phyloP scores from a whole-genome alignment of 1,140 invertebrate genomes.

The Zaprionus gabonicus region DNA sequence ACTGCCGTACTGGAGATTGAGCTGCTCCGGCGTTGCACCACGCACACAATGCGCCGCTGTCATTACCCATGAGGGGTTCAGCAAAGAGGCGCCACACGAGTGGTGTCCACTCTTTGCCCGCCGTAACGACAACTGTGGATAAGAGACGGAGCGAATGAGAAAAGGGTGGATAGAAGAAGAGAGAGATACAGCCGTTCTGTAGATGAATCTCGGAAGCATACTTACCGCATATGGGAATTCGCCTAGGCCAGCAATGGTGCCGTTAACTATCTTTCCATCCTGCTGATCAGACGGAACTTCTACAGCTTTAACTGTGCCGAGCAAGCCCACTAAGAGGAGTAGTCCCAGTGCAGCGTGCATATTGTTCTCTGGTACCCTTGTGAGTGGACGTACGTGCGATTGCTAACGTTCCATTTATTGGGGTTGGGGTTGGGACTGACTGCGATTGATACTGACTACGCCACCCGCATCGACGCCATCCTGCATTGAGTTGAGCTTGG shows the following conservation, averaged over 20 bases:
- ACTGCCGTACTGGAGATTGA: constrained; percentile 72
- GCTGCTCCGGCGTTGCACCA: constrained; percentile 22
- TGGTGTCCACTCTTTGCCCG: constrained; percentile 67
- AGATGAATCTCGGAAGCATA: background rate
- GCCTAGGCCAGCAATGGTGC: constrained; percentile 55
- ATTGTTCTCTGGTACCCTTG: background rate
- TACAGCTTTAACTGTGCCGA: background rate
- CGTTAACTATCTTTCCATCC: constrained; percentile 74
- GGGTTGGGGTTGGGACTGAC: no score
- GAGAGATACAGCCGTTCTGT: background rate
- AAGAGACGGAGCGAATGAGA: no score
- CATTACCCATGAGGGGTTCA: constrained; percentile 73
- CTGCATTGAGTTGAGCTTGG: background rate
- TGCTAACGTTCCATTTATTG: constrained; percentile 30
- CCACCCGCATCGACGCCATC: constrained; percentile 5
- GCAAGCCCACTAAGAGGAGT: constrained; percentile 7
- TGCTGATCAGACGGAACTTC: constrained; percentile 16
- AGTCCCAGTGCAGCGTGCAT: constrained; percentile 22
- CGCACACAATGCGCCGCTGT: constrained; percentile 78
- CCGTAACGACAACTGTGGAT: constrained; percentile 61
- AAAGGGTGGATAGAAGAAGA: background rate
- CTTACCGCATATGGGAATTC: constrained; percentile 74
- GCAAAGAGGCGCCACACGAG: constrained; percentile 74
- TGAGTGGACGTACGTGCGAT: background rate
- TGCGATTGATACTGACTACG: background rate